Percentiles rank a stretch among this genome's conserved stretches.
These are phyloP conservation scores for Chymomyza procnemis DNA, from an alignment of 2,888 invertebrate genomes.

Conservation along the genomic window DNA sequence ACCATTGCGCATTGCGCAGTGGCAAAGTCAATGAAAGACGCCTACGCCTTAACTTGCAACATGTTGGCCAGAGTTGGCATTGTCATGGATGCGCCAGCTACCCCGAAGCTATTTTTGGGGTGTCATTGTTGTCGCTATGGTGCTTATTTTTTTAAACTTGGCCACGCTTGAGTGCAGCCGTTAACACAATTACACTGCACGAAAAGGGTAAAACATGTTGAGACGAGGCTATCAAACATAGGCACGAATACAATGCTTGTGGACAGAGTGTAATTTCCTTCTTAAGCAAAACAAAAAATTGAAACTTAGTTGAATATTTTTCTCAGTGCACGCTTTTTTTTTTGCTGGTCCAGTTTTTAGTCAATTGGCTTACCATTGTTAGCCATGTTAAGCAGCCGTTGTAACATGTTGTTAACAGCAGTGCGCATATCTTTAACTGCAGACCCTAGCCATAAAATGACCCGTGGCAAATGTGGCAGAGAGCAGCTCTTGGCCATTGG, in stretches of 20 bases:
- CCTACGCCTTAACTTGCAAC: constrained; percentile 45
- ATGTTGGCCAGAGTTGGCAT: constrained; percentile 38
- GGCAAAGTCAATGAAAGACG: constrained; percentile 21
- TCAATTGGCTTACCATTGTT: constrained; percentile 70
- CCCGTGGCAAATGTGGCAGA: constrained; percentile 66
- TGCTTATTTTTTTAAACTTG: constrained; percentile 49
- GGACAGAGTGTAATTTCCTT: too few species aligned
- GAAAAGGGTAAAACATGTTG: neutral
- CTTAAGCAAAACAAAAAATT: too few species aligned
- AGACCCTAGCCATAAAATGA: constrained; percentile 61
- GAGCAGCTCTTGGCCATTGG: constrained; percentile 11
- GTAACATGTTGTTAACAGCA: constrained; percentile 36
- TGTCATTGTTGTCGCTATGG: constrained; percentile 64
- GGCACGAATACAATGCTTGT: too few species aligned
- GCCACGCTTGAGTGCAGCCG: constrained; percentile 55
- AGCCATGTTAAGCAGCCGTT: constrained; percentile 28
- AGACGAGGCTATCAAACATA: neutral
- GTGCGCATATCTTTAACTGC: constrained; percentile 4
- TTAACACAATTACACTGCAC: neutral
- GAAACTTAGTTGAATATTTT: neutral
- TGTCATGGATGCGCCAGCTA: constrained; percentile 4
- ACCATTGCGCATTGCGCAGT: constrained; percentile 24
- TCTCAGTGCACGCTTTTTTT: neutral
- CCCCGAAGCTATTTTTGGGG: constrained; percentile 11
- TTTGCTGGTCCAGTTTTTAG: constrained; percentile 23